Percentiles rank a stretch among this genome's conserved stretches.
phyloP scores from a whole-genome alignment of 2,888 invertebrate species.

The Tigriopus californicus region DNA sequence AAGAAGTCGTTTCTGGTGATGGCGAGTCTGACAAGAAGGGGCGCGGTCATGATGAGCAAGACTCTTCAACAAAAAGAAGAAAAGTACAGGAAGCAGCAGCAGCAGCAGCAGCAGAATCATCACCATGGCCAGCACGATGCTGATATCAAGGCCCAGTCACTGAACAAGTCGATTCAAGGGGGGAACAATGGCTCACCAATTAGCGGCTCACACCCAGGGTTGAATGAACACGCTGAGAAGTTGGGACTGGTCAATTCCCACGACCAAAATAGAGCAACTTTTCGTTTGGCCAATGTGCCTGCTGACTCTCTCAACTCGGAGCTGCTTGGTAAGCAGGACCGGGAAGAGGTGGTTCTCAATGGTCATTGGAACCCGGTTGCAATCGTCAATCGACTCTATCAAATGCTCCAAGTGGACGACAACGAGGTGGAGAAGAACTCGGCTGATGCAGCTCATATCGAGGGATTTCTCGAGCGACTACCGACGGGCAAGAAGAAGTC shows the following conservation, averaged over 20 bases:
- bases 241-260: neutral
- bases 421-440: neutral
- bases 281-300: neutral
- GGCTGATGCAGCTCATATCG: conserved; percentile 25
- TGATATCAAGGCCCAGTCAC: neutral
- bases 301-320: neutral
- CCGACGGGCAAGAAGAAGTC: conserved; percentile 34
- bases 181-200: no score
- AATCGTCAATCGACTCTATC: neutral
- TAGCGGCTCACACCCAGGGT: no score
- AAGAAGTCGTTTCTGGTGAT: conserved; percentile 5
- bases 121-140: neutral
- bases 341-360: neutral
- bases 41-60: neutral
- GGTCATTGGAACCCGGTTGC: neutral
- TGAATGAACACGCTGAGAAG: neutral
- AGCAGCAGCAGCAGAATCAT: neutral
- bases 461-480: conserved; percentile 35
- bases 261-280: neutral
- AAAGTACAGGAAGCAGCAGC: neutral
- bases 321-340: neutral
- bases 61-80: neutral
- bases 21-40: conserved; percentile 5
- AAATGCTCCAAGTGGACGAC: neutral
- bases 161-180: no score